A percentile compares a stretch with the other conserved stretches of the same genome.
These are phyloP conservation scores for Encarsia formosa DNA, from an alignment of 2,888 invertebrate genomes.

Conservation along the genomic window DNA sequence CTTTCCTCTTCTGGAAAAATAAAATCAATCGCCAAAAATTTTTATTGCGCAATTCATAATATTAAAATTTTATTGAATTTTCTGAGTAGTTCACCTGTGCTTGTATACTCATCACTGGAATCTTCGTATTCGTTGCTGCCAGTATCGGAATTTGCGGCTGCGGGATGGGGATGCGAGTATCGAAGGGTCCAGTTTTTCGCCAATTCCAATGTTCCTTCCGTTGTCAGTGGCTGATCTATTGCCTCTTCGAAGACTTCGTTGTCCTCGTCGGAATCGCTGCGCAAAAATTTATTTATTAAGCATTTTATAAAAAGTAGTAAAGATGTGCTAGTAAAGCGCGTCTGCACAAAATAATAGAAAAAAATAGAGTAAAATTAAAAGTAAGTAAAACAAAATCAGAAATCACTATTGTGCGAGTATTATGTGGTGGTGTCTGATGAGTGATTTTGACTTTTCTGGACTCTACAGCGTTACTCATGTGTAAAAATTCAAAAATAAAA, in stretches of 20 bases:
- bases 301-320: too few species aligned
- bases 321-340: too few species aligned
- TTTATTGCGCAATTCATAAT: too few species aligned
- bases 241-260: conserved; percentile 68
- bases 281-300: conserved; percentile 18
- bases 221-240: conserved; percentile 61
- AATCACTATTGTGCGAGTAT: too few species aligned
- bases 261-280: conserved; percentile 61
- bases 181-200: conserved; percentile 66
- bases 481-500: too few species aligned
- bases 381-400: too few species aligned
- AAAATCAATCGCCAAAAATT: too few species aligned
- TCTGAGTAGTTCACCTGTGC: conserved; percentile 39
- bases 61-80: background rate
- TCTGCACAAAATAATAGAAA: too few species aligned
- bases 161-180: conserved; percentile 50
- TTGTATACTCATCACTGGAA: conserved; percentile 50
- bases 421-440: too few species aligned
- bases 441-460: too few species aligned
- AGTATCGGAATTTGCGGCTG: conserved; percentile 47
- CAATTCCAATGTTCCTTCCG: conserved; percentile 65
- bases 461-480: too few species aligned
- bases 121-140: conserved; percentile 56
- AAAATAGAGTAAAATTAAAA: too few species aligned
- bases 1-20: conserved; percentile 58